Base-by-base conservation (phyloP, 2,888 invertebrate genomes). In the Hoplodrina ambigua region DNA sequence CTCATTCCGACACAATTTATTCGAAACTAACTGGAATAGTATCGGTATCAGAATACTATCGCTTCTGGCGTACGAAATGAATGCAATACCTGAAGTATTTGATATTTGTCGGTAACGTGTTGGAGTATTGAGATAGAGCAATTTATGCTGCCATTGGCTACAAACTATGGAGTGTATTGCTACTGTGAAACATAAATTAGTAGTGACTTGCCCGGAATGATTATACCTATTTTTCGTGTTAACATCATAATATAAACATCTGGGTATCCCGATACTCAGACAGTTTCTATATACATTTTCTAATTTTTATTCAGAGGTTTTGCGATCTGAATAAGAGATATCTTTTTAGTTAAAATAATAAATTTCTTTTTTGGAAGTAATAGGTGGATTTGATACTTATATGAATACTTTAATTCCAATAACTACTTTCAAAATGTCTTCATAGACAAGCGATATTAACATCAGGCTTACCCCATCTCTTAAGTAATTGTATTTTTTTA, bases 91-190 rank as follows among this genome's bases (percentile, higher is more conserved):
- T 62, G 64, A 81, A 81, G 55, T 77, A 74, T 71, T 83, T 50
- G 62, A 74, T 78, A 78, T 62, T 70, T 73, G 79, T 68, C 56
- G 64, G 57, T 63, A 75, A 75, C 64, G 53, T 72, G 84, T 81
- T 63, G 84, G 67, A 66, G 44, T 73, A 64, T 66, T 52, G 52
- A 50, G 41, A 79, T 78, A 76, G 78, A 72, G 49, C 17, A 67
- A 67, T 73, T 72, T 63, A 78, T 67, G 57, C 67, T 62, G 50
- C 59, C 59, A 72, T 76, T 58, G 58, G 58, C n/a, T 72, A 54
- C 67, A 75, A 72, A 73, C 54, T 64, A 37, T 49, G 13, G 44
- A 68, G 11, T 75, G 7, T 67, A 52, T 52, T 61, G 61, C 61
- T 53, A 25, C 63, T 62, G 20, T 54, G 30, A 19, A 55, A 33